Conservation (phyloP, 2,888 invertebrate species). For the Cyclophora punctaria region DNA sequence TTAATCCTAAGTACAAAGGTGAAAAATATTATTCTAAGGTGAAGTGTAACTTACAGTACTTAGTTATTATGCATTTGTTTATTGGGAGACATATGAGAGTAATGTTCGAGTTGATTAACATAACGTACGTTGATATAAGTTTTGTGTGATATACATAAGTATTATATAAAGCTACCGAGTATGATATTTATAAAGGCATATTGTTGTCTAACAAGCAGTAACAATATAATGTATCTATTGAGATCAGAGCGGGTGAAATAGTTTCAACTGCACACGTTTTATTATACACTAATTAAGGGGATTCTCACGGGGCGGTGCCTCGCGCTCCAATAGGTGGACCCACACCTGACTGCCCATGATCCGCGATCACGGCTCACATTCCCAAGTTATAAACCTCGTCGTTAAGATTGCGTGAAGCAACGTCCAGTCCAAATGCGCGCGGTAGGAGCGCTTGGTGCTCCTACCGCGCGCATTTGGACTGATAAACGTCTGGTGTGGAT, state of each 20-base stretch:
- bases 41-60: conserved; percentile 33
- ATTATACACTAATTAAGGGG: neutral
- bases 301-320: too few relatives aligned
- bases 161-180: conserved; percentile 18
- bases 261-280: conserved; percentile 4
- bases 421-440: too few relatives aligned
- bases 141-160: conserved; percentile 22
- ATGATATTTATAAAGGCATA: conserved; percentile 25
- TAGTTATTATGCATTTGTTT: conserved; percentile 37
- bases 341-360: too few relatives aligned
- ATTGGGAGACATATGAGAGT: conserved; percentile 28
- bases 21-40: conserved; percentile 43
- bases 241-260: conserved; percentile 26
- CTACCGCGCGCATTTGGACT: too few relatives aligned
- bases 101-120: conserved; percentile 18
- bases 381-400: too few relatives aligned
- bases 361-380: too few relatives aligned
- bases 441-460: too few relatives aligned
- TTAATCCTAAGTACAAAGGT: conserved; percentile 55
- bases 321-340: too few relatives aligned
- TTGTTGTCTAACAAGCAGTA: conserved; percentile 29
- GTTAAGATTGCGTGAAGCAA: too few relatives aligned
- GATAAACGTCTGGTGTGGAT: too few relatives aligned
- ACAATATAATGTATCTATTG: conserved; percentile 20
- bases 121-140: conserved; percentile 13